Conservation (phyloP, 2,888 invertebrate species). For the Neoitamus cyanurus region DNA sequence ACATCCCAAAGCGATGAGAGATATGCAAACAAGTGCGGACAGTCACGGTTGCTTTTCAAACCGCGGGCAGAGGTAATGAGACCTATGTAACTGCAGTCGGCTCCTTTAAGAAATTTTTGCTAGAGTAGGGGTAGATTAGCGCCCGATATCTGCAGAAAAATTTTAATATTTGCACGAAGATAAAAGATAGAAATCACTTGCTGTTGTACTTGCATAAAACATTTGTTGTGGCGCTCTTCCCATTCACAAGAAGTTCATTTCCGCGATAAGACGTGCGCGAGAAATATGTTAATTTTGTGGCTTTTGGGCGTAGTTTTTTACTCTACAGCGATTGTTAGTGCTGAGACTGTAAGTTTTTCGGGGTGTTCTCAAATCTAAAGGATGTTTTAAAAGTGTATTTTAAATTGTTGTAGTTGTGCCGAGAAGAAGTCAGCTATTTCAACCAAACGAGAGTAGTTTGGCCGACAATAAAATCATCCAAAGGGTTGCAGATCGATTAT, state of each 20-base stretch:
- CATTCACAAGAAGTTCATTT: neutral
- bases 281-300: conserved; percentile 18
- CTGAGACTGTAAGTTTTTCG: neutral
- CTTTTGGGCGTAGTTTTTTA: neutral
- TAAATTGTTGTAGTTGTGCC: neutral
- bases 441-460: neutral
- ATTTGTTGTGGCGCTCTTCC: neutral
- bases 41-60: neutral
- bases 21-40: neutral
- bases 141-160: neutral
- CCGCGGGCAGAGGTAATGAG: neutral
- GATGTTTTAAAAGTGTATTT: neutral
- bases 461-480: neutral
- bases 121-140: neutral
- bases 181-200: neutral
- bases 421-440: neutral
- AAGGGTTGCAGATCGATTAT: neutral
- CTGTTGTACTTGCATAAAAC: neutral
- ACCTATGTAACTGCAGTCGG: neutral
- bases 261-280: neutral
- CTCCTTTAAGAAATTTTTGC: neutral
- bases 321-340: neutral
- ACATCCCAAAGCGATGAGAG: neutral
- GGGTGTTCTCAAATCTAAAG: neutral
- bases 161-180: neutral